Evolutionary conservation across 2,888 invertebrate species (phyloP), one percentile per base, ranked within the genome.

Genomic region (Azorinus chamasolen): DNA sequence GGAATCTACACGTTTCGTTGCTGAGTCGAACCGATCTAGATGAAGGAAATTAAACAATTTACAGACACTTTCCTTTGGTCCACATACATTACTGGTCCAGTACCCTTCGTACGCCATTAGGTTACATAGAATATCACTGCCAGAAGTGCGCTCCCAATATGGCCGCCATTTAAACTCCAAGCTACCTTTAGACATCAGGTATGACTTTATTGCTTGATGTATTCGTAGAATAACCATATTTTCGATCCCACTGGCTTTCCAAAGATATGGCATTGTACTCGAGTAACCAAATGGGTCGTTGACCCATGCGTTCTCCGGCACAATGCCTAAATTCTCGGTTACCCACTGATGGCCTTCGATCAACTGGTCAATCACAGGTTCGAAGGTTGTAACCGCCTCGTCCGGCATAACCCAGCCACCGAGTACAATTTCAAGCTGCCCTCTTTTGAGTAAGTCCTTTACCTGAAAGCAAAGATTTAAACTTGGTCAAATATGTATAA

Each of bases 21-120:
- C 37, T 8, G 39, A 46, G 32, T 95, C 95, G 32, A 37, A 95
- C 2, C 98, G 68, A 22, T 96, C 95, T 18, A 98, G 96, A 93
- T 97, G 96, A 8, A 97, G 95, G 91, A 94, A 94, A 83, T 94
- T 94, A 87, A 93, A 94, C 79, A 91, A 83, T n/a, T 93, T 88
- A 83, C 94, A 94, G 48, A 93, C 91, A 59, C 96, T 96, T 0
- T 97, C 97, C 94, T 98, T 97, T 0, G 99, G 99, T 0, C 99
- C 99, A 92, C 99, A 99, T 0, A 98, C 97, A 90, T 97, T 97
- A 89, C 98, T 97, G 79, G 98, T 98, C 27, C 97, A 97, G 93
- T 99, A 99, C 68, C 98, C 97, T 91, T 97, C 97, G 91, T 98
- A 98, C 0, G 99, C 99, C 93, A 97, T 96, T 90, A 98, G 97